Evolutionary conservation across 2,888 invertebrate species (phyloP).

Genomic region (Drosophila diplacantha): DNA sequence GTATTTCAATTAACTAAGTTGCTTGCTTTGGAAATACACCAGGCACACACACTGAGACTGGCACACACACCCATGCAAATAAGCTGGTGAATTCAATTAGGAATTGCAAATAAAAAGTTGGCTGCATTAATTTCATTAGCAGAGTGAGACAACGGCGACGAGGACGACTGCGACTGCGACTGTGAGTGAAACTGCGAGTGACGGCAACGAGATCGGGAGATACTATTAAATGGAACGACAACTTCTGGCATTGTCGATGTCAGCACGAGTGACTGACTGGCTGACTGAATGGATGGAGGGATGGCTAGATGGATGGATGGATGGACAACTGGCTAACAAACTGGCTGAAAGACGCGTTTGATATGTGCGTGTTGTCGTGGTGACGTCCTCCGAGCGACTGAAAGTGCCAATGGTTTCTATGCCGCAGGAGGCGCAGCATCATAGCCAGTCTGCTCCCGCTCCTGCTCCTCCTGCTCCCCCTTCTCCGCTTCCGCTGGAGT

Average conservation of each 20-base stretch:
- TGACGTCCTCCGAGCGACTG: conserved; percentile 61
- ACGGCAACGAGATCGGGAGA: conserved; percentile 19
- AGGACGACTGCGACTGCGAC: conserved; percentile 15
- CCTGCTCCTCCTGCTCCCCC: neutral
- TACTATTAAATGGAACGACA: conserved; percentile 20
- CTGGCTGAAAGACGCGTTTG: conserved; percentile 21
- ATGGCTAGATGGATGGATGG: neutral
- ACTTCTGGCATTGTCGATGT: conserved; percentile 26
- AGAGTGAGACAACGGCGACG: conserved; percentile 34
- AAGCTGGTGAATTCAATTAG: conserved; percentile 65
- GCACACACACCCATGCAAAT: conserved; percentile 10
- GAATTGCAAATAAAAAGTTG: conserved; percentile 67
- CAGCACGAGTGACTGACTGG: conserved; percentile 15
- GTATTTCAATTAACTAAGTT: conserved; percentile 43
- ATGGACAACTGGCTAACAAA: conserved; percentile 15
- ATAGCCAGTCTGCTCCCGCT: neutral
- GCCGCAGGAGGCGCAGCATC: conserved; percentile 51
- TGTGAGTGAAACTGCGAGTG: conserved; percentile 21
- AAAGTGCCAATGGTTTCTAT: conserved; percentile 44
- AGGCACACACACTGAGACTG: neutral
- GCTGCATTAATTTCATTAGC: conserved; percentile 68
- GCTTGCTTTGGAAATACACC: conserved; percentile 21
- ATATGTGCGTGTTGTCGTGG: conserved; percentile 47
- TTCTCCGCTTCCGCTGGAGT: conserved; percentile 22
- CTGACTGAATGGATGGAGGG: neutral